Evolutionary conservation across 1,140 invertebrate genomes (phyloP), one percentile per base, ranked within the genome.

Genomic region (Aradophagus sp.): DNA sequence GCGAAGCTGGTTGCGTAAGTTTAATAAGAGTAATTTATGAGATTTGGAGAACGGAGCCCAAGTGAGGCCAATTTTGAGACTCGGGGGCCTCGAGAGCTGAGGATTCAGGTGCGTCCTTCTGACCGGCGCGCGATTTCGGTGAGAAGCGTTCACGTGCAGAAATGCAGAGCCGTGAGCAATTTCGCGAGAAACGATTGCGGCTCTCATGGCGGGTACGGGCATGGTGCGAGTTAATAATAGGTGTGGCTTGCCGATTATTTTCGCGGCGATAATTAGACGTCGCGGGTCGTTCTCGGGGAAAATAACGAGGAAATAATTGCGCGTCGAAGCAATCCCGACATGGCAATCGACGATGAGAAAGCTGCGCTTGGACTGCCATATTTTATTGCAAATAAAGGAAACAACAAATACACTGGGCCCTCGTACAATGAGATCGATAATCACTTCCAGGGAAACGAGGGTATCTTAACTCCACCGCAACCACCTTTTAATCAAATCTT

Each of bases 281-380:
- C 76, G 78, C 74, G 80, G 72, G 75, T 78, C 79, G 77, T 74
- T 74, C 78, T 47, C 61, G 71, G 69, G 76, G 75, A 80, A 84
- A 84, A 83, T 84, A 84, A 84, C 82, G 82, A 84, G 83, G 79
- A 83, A 83, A 83, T 84, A 84, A 84, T 84, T 84, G 79, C 78
- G 73, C 61, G 65, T 59, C 59, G 70, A 75, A 74, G 67, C 74
- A 78, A 77, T 80, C 68, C 69, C 65, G 48, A 45, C 61, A 23
- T 62, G 59, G 59, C 74, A 41, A 73, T 68, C 59, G 65, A 29
- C 56, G 68, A 69, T 69, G 61, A 70, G 66, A 66, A 67, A 47
- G 48, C 38, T 45, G 53, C 3, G 14, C 50, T 58, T 65, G 45
- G 45, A 59, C 53, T 63, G 66, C 53, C 39, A 65, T 65, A 59